Percentiles rank a stretch among this genome's conserved stretches.
phyloP scores from a whole-genome alignment of 2,888 invertebrate species.

The Aromia moschata region DNA sequence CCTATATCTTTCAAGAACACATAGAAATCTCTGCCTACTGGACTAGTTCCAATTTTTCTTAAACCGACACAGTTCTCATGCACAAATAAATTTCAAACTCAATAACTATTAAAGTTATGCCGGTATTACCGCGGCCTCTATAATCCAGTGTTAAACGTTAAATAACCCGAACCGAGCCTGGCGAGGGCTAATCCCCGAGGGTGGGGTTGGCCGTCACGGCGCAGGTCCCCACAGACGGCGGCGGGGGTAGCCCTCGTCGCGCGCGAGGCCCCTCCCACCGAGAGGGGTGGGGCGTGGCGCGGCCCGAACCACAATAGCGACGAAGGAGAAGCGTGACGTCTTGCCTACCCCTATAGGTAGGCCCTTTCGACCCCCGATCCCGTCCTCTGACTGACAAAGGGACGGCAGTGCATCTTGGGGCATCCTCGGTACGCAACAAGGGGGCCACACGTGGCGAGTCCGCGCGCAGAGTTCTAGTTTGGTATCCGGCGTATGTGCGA shows the following conservation, averaged over 20 bases:
- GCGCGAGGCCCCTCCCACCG: slow-evolving; percentile 26
- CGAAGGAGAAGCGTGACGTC: slow-evolving; percentile 32
- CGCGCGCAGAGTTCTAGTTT: slow-evolving; percentile 22
- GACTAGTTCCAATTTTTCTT: too few relatives aligned
- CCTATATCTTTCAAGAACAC: too few relatives aligned
- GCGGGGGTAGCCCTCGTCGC: slow-evolving; percentile 19
- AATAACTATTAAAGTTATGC: slow-evolving; percentile 32
- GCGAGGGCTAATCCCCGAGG: slow-evolving; percentile 26
- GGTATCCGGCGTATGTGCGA: slow-evolving; percentile 4
- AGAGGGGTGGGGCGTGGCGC: slow-evolving; percentile 32
- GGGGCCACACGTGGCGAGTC: slow-evolving; percentile 31
- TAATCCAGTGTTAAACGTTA: slow-evolving; percentile 35
- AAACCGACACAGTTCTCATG: too few relatives aligned
- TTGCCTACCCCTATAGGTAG: slow-evolving; percentile 52
- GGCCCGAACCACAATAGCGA: slow-evolving; percentile 28
- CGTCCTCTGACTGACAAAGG: slow-evolving; percentile 55
- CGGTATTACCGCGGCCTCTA: slow-evolving; percentile 36
- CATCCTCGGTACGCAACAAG: slow-evolving; percentile 26
- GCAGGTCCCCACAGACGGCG: slow-evolving; percentile 2
- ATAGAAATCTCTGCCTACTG: too few relatives aligned
- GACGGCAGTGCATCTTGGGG: slow-evolving; percentile 50
- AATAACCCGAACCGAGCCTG: slow-evolving; percentile 18
- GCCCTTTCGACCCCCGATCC: slow-evolving; percentile 52
- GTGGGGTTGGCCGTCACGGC: slow-evolving; percentile 6
- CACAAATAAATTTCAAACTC: slow-evolving; percentile 4